Conservation (phyloP, 2,113 vertebrate species). For the Pleuronectes platessa region DNA sequence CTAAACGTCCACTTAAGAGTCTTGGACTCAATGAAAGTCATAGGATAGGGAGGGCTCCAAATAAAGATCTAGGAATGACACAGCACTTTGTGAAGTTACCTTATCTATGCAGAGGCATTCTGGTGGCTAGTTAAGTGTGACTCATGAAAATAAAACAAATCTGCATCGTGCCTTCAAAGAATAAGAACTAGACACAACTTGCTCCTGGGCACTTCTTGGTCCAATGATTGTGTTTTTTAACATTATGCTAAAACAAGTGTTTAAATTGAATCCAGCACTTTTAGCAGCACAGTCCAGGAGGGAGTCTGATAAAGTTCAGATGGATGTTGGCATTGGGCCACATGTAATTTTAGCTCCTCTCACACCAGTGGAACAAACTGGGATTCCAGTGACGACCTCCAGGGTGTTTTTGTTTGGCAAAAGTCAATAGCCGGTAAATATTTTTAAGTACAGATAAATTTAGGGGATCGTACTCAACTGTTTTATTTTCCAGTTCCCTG, state of each 20-base stretch:
- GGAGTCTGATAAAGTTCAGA: no score
- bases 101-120: not conserved
- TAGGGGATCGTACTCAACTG: conserved; percentile 15
- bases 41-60: not conserved
- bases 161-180: not conserved
- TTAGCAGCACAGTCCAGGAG: not conserved
- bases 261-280: not conserved
- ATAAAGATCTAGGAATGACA: not conserved
- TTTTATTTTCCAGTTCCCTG: conserved; percentile 65
- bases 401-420: not conserved
- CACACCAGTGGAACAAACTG: not conserved
- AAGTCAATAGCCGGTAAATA: conserved; percentile 1
- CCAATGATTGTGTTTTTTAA: not conserved
- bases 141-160: not conserved
- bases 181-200: not conserved
- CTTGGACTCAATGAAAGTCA: not conserved
- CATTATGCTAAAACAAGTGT: no score
- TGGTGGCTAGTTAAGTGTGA: not conserved
- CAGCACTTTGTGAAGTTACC: conserved; percentile 1
- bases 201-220: not conserved
- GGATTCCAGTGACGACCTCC: conserved; percentile 5
- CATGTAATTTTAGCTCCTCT: not conserved
- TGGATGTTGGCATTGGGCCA: not conserved
- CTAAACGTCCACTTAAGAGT: not conserved
- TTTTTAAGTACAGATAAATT: not conserved